Evolutionary conservation across 35 echinoderm and acorn worm species (phyloP).

Genomic region (Heliocidaris erythrogramma): DNA sequence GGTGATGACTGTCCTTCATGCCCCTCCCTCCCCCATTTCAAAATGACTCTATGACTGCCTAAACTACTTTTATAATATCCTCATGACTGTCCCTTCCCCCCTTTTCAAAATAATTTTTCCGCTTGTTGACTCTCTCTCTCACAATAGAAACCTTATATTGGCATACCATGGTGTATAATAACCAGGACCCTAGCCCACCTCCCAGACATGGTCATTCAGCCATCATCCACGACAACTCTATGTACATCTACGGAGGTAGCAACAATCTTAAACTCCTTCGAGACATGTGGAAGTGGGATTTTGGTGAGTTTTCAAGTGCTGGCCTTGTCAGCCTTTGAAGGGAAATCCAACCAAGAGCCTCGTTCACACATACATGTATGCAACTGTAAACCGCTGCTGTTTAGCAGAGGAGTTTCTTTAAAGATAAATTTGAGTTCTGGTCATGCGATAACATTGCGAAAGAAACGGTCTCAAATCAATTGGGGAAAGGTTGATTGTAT

Average conservation of each 20-base stretch:
- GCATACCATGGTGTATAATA: constrained; percentile 58
- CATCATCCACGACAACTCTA: constrained; percentile 52
- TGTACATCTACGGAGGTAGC: constrained; percentile 77
- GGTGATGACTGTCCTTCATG: too few relatives aligned
- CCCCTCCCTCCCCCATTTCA: too few relatives aligned
- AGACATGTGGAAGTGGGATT: constrained; percentile 82
- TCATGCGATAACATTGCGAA: too few relatives aligned
- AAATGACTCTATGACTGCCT: too few relatives aligned
- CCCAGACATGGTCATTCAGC: constrained; percentile 68
- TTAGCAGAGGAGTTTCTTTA: neutral
- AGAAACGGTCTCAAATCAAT: too few relatives aligned
- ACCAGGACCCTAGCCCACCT: constrained; percentile 38
- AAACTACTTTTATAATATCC: too few relatives aligned
- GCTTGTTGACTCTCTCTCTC: neutral
- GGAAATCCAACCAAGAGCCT: neutral
- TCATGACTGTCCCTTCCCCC: too few relatives aligned
- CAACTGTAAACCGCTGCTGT: neutral
- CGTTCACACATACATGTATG: neutral
- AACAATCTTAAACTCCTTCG: constrained; percentile 58
- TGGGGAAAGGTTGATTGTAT: too few relatives aligned
- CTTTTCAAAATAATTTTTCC: too few relatives aligned
- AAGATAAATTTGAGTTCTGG: too few relatives aligned
- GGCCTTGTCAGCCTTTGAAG: neutral
- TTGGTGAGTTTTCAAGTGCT: constrained; percentile 50
- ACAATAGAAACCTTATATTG: constrained; percentile 33